These are phyloP conservation scores for Rhopalosiphum maidis DNA, from an alignment of 1,140 invertebrate species.

Conservation along the genomic window DNA sequence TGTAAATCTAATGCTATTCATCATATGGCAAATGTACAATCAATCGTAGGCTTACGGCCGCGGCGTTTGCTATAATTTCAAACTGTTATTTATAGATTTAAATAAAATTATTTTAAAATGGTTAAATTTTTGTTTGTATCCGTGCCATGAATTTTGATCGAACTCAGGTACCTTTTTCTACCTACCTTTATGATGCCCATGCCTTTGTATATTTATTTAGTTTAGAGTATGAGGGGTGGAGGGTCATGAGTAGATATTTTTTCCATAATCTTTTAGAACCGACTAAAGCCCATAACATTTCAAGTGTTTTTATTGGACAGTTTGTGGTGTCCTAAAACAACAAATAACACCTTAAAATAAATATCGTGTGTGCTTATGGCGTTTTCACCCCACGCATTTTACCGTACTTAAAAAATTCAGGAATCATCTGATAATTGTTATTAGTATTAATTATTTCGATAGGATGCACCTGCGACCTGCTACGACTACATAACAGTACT, in stretches of 20 bases:
- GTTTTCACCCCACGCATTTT: neutral
- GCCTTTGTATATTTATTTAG: neutral
- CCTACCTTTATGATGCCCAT: neutral
- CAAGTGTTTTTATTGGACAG: neutral
- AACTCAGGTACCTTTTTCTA: neutral
- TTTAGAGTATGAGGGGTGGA: neutral
- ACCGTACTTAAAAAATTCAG: neutral
- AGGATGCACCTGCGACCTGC: neutral
- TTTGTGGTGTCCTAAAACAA: neutral
- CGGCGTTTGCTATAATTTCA: neutral
- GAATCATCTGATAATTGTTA: neutral
- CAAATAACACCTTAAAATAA: constrained; percentile 18
- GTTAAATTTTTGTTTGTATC: neutral
- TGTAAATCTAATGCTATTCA: neutral
- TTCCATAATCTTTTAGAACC: neutral
- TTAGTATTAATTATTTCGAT: neutral
- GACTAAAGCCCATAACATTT: neutral
- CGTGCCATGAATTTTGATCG: neutral
- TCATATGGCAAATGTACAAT: neutral
- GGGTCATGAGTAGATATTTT: neutral
- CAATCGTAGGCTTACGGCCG: neutral
- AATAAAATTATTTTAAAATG: neutral
- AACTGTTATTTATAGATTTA: neutral
- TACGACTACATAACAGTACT: neutral
- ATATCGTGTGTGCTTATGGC: neutral